Evolutionary conservation across 1,140 invertebrate species (phyloP).

Genomic region (Trachymyrmex septentrionalis): DNA sequence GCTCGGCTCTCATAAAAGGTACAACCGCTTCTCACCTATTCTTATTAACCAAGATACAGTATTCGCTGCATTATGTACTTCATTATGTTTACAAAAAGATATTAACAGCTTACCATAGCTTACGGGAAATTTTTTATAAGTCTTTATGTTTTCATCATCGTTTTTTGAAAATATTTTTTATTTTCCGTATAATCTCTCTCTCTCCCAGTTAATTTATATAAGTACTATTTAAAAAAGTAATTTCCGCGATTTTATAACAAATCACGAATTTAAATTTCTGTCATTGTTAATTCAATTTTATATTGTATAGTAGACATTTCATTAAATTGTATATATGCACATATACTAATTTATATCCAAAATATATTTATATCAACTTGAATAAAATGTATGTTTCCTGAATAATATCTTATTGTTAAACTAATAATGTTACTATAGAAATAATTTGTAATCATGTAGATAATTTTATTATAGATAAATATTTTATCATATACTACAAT

Average conservation of each 20-base stretch:
- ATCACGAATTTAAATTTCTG: not conserved
- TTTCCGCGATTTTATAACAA: not conserved
- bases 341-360: not conserved
- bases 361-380: slow-evolving; percentile 15
- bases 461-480: slow-evolving; percentile 22
- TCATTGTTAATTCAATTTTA: slow-evolving; percentile 24
- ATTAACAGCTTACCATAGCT: not conserved
- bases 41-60: not conserved
- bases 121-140: not conserved
- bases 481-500: slow-evolving; percentile 25
- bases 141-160: not conserved
- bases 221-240: not conserved
- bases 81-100: slow-evolving; percentile 12
- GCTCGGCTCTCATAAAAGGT: slow-evolving; percentile 25
- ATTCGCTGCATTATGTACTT: not conserved
- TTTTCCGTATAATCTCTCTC: not conserved
- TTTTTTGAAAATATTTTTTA: not conserved
- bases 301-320: not conserved
- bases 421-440: not conserved
- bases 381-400: not conserved
- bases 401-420: not conserved
- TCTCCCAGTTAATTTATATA: not conserved
- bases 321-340: slow-evolving; percentile 1
- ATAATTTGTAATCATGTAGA: not conserved
- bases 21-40: not conserved